Percentiles rank a stretch among this genome's conserved stretches.
phyloP scores from a whole-genome alignment of 2,113 vertebrate species.

The Oreamnos americanus region DNA sequence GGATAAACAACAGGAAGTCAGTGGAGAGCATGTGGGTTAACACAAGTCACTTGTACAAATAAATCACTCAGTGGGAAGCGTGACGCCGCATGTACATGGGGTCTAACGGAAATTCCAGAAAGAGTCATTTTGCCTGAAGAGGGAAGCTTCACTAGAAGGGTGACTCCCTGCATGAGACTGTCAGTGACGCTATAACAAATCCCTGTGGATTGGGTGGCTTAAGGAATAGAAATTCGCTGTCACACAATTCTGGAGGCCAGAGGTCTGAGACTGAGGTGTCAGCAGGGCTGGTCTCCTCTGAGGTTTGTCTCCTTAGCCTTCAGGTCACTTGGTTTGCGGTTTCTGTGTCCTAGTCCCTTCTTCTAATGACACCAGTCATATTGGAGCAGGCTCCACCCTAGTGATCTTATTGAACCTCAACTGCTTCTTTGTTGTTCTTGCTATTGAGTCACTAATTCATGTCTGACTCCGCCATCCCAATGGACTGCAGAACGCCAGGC shows the following conservation, averaged over 20 bases:
- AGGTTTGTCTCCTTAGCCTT: no score
- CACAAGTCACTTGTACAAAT: neutral
- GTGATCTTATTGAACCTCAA: neutral
- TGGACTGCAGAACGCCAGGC: neutral
- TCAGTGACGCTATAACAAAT: no score
- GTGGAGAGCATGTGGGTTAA: neutral
- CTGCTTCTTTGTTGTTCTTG: neutral
- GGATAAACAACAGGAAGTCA: neutral
- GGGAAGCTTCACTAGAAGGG: neutral
- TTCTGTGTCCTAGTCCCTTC: neutral
- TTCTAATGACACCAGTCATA: neutral
- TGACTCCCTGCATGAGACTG: neutral
- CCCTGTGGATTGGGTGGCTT: neutral
- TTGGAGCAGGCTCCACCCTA: neutral
- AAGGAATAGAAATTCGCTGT: neutral
- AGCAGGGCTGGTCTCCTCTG: neutral
- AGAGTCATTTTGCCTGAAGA: neutral
- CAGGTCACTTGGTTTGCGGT: neutral
- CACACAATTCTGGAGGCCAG: neutral
- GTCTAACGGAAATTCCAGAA: conserved; percentile 12
- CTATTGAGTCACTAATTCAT: neutral
- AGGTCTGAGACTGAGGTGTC: neutral
- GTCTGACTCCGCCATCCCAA: neutral
- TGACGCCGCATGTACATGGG: neutral
- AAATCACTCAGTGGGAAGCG: neutral